phyloP scores from a whole-genome alignment of 2,113 vertebrate species.

The Colius striatus region DNA sequence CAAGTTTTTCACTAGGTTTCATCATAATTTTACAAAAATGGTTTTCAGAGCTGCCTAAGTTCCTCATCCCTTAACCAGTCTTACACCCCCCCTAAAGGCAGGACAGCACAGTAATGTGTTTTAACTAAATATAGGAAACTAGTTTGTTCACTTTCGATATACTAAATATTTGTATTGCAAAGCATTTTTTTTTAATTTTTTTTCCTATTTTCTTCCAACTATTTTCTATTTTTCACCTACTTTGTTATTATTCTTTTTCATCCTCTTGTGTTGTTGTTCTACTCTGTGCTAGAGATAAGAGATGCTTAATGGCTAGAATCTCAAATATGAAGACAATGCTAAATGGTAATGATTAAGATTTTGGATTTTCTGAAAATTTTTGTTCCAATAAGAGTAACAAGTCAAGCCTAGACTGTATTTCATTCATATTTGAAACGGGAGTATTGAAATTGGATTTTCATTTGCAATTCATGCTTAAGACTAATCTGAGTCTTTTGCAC shows the following conservation, averaged over 20 bases:
- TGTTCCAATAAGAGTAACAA: not conserved
- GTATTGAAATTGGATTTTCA: not conserved
- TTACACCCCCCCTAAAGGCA: not conserved
- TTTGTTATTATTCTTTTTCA: not conserved
- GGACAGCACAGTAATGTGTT: not conserved
- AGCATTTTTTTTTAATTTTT: not conserved
- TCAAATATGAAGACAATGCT: not conserved
- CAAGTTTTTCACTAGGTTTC: not conserved
- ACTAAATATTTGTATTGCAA: not conserved
- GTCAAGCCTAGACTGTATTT: not conserved
- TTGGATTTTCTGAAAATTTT: not conserved
- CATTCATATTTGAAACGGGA: not conserved
- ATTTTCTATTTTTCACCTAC: not conserved
- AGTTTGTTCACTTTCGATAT: not conserved
- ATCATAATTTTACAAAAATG: not conserved
- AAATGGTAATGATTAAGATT: not conserved
- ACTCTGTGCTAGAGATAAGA: not conserved
- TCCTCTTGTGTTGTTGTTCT: not conserved
- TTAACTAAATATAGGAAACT: not conserved
- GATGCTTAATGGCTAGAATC: not conserved
- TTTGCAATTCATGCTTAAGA: not conserved
- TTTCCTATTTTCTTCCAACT: not conserved
- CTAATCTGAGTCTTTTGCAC: not conserved
- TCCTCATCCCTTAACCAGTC: not conserved
- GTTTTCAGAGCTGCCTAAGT: not conserved